These are phyloP conservation scores for Peromyscus melanophrys DNA, from an alignment of 2,797 vertebrate species.

Conservation along the genomic window DNA sequence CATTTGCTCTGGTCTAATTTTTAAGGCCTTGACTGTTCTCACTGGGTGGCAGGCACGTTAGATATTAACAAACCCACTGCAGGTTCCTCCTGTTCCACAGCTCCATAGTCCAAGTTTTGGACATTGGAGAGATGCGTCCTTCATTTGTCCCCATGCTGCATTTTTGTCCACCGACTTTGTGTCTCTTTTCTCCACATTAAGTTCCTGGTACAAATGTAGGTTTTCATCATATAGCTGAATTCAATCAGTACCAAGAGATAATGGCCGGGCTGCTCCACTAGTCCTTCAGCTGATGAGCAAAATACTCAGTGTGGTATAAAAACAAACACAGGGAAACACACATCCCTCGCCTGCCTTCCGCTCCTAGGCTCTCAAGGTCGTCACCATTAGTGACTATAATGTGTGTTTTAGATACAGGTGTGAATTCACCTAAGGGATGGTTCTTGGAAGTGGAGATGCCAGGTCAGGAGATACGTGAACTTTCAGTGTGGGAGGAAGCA, in stretches of 20 bases:
- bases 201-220: background rate
- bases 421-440: background rate
- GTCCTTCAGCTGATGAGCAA: background rate
- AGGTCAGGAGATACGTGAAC: background rate
- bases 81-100: background rate
- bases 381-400: no score
- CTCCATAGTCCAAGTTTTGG: background rate
- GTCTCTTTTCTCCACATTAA: background rate
- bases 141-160: background rate
- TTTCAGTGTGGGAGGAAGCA: background rate
- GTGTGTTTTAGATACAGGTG: background rate
- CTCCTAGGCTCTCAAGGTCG: background rate
- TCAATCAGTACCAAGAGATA: background rate
- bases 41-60: background rate
- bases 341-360: background rate
- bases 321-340: background rate
- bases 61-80: background rate
- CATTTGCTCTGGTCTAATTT: background rate
- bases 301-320: background rate
- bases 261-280: background rate
- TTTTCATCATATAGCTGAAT: background rate
- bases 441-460: background rate
- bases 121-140: background rate
- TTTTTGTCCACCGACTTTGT: background rate
- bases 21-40: background rate